Evolutionary conservation across 2,797 vertebrate genomes (phyloP).

Genomic region (Melanotaenia nigrans): DNA sequence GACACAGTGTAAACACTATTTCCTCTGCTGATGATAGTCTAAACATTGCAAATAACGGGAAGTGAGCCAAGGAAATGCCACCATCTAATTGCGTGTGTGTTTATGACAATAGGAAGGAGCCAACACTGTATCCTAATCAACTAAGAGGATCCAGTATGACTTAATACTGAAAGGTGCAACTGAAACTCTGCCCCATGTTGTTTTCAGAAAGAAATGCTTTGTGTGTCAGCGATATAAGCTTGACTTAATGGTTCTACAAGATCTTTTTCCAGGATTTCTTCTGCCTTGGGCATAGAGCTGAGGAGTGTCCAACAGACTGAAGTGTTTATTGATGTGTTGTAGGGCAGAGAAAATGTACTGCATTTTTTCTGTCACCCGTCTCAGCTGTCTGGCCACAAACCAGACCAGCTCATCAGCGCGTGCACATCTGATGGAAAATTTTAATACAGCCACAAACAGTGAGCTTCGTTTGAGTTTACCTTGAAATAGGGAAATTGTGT

Average conservation of each 20-base stretch:
- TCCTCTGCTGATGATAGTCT: slow-evolving; percentile 40
- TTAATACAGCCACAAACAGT: not conserved
- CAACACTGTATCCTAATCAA: slow-evolving; percentile 36
- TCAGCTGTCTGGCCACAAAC: slow-evolving; percentile 36
- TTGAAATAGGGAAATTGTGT: slow-evolving; percentile 11
- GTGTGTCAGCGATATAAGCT: slow-evolving; percentile 5
- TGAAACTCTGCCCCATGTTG: slow-evolving; percentile 66
- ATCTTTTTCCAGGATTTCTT: slow-evolving; percentile 14
- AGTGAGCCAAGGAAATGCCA: slow-evolving; percentile 10
- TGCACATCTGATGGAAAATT: slow-evolving; percentile 18
- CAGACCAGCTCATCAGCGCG: slow-evolving; percentile 12
- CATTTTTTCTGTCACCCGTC: slow-evolving; percentile 20
- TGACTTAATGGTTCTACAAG: not conserved
- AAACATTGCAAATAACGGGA: slow-evolving; percentile 55
- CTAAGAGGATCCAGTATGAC: slow-evolving; percentile 43
- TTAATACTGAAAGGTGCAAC: slow-evolving; percentile 47
- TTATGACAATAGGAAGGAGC: slow-evolving; percentile 34
- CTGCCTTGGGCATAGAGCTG: not conserved
- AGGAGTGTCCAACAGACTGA: slow-evolving; percentile 14
- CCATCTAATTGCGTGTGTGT: slow-evolving; percentile 45
- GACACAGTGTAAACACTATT: slow-evolving; percentile 26
- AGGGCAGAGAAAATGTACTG: slow-evolving; percentile 28
- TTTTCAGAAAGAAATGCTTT: slow-evolving; percentile 9
- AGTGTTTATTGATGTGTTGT: slow-evolving; percentile 54
- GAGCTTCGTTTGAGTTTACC: slow-evolving; percentile 10